phyloP scores from a whole-genome alignment of 2,888 invertebrate species.

The Ectemnius lituratus region DNA sequence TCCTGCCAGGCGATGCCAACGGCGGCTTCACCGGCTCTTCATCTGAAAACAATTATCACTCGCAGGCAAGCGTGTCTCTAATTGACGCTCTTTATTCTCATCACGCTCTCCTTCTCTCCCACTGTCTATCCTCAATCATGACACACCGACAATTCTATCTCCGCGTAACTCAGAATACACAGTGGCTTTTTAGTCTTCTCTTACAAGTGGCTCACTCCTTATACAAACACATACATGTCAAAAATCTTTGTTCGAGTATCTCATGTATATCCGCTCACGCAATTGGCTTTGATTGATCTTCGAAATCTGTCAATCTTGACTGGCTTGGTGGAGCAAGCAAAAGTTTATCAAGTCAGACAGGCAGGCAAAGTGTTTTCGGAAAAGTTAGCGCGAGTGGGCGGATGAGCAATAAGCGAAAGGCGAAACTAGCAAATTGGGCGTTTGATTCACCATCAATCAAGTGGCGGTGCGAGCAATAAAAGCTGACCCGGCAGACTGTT shows the following conservation, averaged over 20 bases:
- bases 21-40: slow-evolving; percentile 17
- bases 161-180: no score
- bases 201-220: no score
- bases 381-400: slow-evolving; percentile 13
- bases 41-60: slow-evolving; percentile 34
- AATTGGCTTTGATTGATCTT: not conserved
- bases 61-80: slow-evolving; percentile 28
- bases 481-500: no score
- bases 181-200: no score
- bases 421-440: slow-evolving; percentile 41
- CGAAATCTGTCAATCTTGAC: no score
- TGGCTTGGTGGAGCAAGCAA: no score
- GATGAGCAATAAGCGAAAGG: slow-evolving; percentile 4
- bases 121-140: no score
- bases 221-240: not conserved
- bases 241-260: slow-evolving; percentile 1
- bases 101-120: slow-evolving; percentile 17
- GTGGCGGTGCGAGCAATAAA: slow-evolving; percentile 33
- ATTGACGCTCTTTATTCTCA: slow-evolving; percentile 43
- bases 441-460: slow-evolving; percentile 58
- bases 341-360: not conserved
- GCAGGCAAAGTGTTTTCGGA: not conserved
- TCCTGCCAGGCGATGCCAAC: not conserved
- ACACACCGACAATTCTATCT: slow-evolving; percentile 20
- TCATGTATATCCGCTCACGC: not conserved